phyloP scores from a whole-genome alignment of 1,140 invertebrate genomes.

The Wiebesia pumilae region DNA sequence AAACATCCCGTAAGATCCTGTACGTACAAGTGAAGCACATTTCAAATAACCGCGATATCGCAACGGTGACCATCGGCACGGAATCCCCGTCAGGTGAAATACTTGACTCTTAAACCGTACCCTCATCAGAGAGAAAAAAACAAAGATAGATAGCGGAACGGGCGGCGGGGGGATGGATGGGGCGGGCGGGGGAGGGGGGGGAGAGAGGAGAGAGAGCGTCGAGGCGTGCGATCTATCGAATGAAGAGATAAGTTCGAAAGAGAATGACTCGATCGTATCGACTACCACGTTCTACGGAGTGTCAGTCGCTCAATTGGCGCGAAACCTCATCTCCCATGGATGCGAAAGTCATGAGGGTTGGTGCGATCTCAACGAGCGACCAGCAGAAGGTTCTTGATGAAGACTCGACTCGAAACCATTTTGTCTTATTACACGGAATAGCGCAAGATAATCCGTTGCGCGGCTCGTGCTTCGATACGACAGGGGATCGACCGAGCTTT shows the following conservation, averaged over 20 bases:
- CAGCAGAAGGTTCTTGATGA: no score
- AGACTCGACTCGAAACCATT: neutral
- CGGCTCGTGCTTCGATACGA: no score
- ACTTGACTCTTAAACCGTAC: neutral
- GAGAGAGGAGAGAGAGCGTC: neutral
- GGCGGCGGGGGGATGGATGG: neutral
- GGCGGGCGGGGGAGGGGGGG: no score
- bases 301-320: neutral
- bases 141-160: neutral
- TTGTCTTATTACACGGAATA: no score
- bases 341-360: neutral
- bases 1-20: neutral
- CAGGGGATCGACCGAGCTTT: no score
- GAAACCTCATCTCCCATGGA: neutral
- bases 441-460: no score
- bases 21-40: neutral
- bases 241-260: constrained; percentile 38
- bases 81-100: neutral
- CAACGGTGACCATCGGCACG: neutral
- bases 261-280: constrained; percentile 33
- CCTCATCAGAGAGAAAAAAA: neutral
- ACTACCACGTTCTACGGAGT: neutral
- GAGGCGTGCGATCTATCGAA: constrained; percentile 6
- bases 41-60: no score
- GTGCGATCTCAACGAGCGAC: no score